Base-by-base conservation (phyloP, 2,888 invertebrate genomes). In the Encarsia formosa region DNA sequence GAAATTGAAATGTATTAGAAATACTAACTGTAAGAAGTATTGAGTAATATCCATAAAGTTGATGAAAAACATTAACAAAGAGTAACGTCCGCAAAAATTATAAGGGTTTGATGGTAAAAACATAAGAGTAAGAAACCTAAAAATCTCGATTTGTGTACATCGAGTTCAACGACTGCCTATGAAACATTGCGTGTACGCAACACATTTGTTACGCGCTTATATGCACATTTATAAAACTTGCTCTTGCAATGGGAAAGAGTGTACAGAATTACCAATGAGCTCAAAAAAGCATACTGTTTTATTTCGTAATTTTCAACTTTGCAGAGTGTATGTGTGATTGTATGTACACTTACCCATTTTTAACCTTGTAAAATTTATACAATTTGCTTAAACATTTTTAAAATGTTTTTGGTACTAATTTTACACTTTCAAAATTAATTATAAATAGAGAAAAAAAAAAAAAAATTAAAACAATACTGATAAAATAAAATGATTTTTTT, bases 151-250 rank as follows among this genome's bases (percentile, higher is more conserved):
- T n/a, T n/a, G 37, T 42, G 38, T 49, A 26, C 39, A 52, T 52
- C 47, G 47, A 56, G 44, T 56, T 50, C 49, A 56, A 47, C 35
- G 52, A 52, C 49, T 56, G 52, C 49, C 47, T 49, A 56, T 52
- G 49, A 49, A 26, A 50, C 37, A 50, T 50, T 47, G 49, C 44
- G 37, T 41, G 44, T 26, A 32, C 40, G 49, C 38, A 41, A 37
- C 26, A 49, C 22, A 38, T 41, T 34, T 34, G 18, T n/a, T 18
- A 34, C 34, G 34, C 34, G 29, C 43, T 22, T 35, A 40, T 31
- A 41, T 38, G 18, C 42, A 37, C 38, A 52, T 50, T 47, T 43
- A 43, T 50, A 31, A 4, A 4, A n/a, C n/a, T n/a, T n/a, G n/a
- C n/a, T n/a, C n/a, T n/a, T 31, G 31, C 31, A n/a, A 15, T n/a